Base-by-base conservation (phyloP, 2,113 vertebrate species). In the Vicugna pacos region DNA sequence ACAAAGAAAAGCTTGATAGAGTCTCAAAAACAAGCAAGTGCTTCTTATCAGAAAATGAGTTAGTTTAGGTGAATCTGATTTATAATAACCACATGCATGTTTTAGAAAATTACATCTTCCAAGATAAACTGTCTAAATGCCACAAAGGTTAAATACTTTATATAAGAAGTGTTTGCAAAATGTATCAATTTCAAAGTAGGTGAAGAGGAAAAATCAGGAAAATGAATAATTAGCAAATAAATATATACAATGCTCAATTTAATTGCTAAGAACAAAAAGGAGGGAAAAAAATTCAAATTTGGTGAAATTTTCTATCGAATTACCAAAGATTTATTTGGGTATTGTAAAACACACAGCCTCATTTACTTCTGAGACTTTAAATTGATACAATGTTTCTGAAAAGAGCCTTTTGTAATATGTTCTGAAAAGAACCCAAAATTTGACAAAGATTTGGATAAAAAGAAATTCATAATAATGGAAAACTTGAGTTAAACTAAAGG, bases 391-490 rank as follows among this genome's bases (percentile, higher is more conserved):
- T 86, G 42, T 73, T 93, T 86, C 42, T 35, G 30, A 91, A 96
- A 94, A 64, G 20, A 96, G 15, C 3, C 5, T 64, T 82, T 82
- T 73, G 22, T 88, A 85, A 73, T 69, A 76, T 42, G 42, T 52
- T 65, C 65, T 79, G 48, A 48, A 93, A 79, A 69, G 20, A 73
- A 62, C 15, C 11, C 24, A 75, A 95, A 80, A 38, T 56, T 64
- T 93, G 77, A 87, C 64, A 70, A 86, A 35, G 32, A 94, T 54
- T 38, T 94, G 24, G n/a, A 81, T 65, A 58, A 93, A 96, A 84
- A 35, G 35, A 14, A 52, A 92, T 52, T 58, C 13, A 20, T 38
- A 58, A n/a, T 56, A 83, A 60, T 64, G 30, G 79, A 91, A 95
- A 89, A 0, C 19, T 14, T 96, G 72, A 94, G 22, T 54, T 26